phyloP scores from a whole-genome alignment of 2,113 vertebrate species.

The Silurus asotus region DNA sequence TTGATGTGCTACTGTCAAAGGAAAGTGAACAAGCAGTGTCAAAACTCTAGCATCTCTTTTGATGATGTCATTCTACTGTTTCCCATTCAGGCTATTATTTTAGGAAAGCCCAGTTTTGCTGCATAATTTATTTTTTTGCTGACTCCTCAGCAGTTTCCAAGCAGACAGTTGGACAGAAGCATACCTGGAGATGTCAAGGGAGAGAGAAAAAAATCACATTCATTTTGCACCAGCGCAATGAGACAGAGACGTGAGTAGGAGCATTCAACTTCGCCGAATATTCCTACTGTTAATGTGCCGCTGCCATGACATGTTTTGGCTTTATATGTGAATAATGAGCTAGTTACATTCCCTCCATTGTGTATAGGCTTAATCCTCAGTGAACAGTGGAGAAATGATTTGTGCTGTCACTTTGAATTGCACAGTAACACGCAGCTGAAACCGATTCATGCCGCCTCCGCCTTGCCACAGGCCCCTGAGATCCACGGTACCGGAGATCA shows the following conservation, averaged over 20 bases:
- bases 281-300: constrained; percentile 48
- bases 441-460: constrained; percentile 19
- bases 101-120: neutral
- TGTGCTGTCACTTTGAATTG: constrained; percentile 51
- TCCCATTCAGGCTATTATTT: neutral
- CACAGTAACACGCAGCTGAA: constrained; percentile 32
- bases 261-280: constrained; percentile 46
- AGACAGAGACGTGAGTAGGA: constrained; percentile 1
- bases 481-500: constrained; percentile 38
- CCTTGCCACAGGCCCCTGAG: constrained; percentile 29
- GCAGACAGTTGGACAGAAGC: neutral
- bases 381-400: constrained; percentile 44
- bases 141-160: neutral
- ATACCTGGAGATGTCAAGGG: neutral
- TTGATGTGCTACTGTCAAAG: neutral
- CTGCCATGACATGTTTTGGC: constrained; percentile 55
- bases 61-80: neutral
- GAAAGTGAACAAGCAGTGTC: neutral
- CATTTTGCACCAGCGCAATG: constrained; percentile 10
- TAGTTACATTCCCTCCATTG: constrained; percentile 55
- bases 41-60: neutral
- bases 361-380: constrained; percentile 48
- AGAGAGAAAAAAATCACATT: neutral
- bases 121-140: neutral
- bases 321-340: constrained; percentile 57